Percentiles rank a stretch among this genome's conserved stretches.
Evolutionary conservation across 2,797 vertebrate species (phyloP).

Genomic region (Gymnopithys bicolor): DNA sequence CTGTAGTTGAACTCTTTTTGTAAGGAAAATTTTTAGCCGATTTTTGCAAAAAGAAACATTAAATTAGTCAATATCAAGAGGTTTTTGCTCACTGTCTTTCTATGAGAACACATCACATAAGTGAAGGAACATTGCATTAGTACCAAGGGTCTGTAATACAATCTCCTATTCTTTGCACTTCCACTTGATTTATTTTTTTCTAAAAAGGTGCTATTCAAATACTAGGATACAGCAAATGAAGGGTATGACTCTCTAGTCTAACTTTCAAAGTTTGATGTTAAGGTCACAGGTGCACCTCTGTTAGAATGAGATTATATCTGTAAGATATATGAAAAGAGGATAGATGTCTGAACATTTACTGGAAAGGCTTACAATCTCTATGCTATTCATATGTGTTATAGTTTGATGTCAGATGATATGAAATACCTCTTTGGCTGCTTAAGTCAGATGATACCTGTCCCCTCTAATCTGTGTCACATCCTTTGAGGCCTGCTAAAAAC

Average conservation of each 20-base stretch:
- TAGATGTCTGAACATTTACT: background rate
- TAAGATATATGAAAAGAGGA: background rate
- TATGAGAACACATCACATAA: background rate
- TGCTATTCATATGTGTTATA: background rate
- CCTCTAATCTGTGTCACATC: no score
- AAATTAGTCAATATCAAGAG: background rate
- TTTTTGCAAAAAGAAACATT: background rate
- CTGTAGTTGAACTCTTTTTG: background rate
- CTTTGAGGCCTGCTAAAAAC: no score
- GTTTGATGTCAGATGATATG: no score
- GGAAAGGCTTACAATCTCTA: background rate
- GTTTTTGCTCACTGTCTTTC: background rate
- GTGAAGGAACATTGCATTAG: background rate
- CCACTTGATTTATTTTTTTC: background rate
- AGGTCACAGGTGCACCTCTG: background rate
- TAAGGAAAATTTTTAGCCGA: background rate
- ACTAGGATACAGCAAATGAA: background rate
- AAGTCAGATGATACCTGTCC: no score
- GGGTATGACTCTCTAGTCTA: background rate
- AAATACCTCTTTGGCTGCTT: no score
- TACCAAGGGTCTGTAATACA: background rate
- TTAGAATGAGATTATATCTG: background rate
- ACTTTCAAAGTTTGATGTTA: background rate
- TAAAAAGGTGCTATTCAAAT: background rate
- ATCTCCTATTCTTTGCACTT: background rate